Conservation (phyloP, 2,797 vertebrate species). For the Cirrhinus molitorella region DNA sequence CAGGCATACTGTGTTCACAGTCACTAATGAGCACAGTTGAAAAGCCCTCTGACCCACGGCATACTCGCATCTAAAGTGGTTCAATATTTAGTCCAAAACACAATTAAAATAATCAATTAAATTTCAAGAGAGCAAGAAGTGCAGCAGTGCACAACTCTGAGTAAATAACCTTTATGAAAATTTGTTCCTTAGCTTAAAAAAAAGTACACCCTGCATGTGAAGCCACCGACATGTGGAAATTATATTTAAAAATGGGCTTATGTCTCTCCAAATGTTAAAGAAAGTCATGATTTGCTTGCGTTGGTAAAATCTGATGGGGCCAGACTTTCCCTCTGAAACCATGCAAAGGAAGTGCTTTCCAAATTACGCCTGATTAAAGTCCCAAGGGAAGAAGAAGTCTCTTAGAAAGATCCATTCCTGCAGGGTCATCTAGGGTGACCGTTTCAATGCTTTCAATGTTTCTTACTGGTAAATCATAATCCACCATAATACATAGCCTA, state of each 20-base stretch:
- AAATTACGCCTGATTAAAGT: constrained; percentile 18
- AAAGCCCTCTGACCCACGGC: constrained; percentile 23
- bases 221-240: neutral
- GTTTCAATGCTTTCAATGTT: neutral
- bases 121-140: neutral
- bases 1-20: neutral
- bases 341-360: constrained; percentile 21
- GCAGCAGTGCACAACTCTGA: neutral
- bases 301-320: neutral
- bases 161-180: neutral
- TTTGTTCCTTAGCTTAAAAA: neutral
- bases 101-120: constrained; percentile 40
- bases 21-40: constrained; percentile 35
- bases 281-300: neutral
- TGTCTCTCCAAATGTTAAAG: neutral
- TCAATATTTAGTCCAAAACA: constrained; percentile 32
- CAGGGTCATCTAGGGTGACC: neutral
- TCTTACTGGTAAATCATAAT: neutral
- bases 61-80: constrained; percentile 3
- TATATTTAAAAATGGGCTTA: neutral
- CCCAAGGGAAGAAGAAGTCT: constrained; percentile 13
- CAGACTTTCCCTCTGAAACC: neutral
- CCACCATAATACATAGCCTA: neutral
- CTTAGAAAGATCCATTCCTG: constrained; percentile 16
- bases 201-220: neutral